Base-by-base conservation (phyloP, 2,888 invertebrate species). In the Craniophora ligustri region DNA sequence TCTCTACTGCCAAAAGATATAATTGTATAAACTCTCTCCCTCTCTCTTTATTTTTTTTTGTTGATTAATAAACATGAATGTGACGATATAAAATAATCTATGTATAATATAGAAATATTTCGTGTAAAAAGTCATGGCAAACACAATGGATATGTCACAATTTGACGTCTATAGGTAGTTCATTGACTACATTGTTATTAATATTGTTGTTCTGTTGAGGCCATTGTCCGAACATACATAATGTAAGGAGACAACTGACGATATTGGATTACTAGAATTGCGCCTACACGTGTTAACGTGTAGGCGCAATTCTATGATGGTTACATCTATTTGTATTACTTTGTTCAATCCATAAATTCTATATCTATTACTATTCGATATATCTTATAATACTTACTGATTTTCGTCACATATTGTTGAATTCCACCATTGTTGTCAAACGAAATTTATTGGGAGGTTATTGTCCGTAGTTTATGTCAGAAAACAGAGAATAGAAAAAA, bases 251-350 rank as follows among this genome's bases (percentile, higher is more conserved):
- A 30, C 44, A 32, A 16, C 30, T 1, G 26, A 49, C 31, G 31
- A 32, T 36, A 66, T 54, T 44, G 6, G 28, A 44, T 53, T 54
- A 44, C 36, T 47, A 10, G 23, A 44, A 50, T 28, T 32, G 31
- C 56, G 38, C 42, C 47, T 13, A 10, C 10, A 42, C 45, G 39
- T 32, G n/a, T 35, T 30, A 46, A 5, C 30, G 21, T n/a, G n/a
- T n/a, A n/a, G n/a, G n/a, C n/a, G n/a, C n/a, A n/a, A n/a, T n/a
- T n/a, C n/a, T n/a, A n/a, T n/a, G n/a, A n/a, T n/a, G n/a, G n/a
- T n/a, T n/a, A n/a, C n/a, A n/a, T 28, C 48, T 26, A 56, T 48
- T 51, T 46, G 13, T 67, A 39, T 32, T 39, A 31, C 51, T 51
- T 61, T 51, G 67, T 56, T 56, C 28, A 35, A 34, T 45, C 21